Evolutionary conservation across 1,140 invertebrate genomes (phyloP).

Genomic region (Drosophila kurseongensis): DNA sequence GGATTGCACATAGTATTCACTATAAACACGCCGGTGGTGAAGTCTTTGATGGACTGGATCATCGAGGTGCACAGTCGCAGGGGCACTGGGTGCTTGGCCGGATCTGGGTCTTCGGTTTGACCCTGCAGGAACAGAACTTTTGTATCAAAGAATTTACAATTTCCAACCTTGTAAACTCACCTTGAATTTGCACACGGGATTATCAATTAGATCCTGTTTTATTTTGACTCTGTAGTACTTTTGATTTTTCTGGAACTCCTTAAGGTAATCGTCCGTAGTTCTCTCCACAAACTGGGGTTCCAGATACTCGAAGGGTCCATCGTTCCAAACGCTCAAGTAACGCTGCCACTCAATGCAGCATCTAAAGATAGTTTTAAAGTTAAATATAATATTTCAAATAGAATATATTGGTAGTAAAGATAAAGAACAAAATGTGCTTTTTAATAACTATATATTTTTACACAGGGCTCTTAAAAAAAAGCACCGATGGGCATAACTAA

Average conservation of each 20-base stretch:
- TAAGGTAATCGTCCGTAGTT: constrained; percentile 89
- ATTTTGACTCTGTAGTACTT: constrained; percentile 93
- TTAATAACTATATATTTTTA: too few species aligned
- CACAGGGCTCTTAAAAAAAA: too few species aligned
- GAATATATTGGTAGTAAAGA: too few species aligned
- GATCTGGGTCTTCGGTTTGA: constrained; percentile 91
- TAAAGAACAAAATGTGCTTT: too few species aligned
- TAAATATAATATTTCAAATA: neutral
- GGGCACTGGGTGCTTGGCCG: constrained; percentile 90
- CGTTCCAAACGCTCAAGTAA: constrained; percentile 94
- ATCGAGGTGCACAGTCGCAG: constrained; percentile 90
- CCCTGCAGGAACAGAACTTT: constrained; percentile 84
- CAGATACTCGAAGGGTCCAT: constrained; percentile 95
- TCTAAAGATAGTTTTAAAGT: constrained; percentile 51
- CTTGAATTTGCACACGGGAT: constrained; percentile 87
- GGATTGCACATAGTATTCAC: constrained; percentile 95
- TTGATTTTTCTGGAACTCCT: constrained; percentile 91
- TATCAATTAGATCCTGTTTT: constrained; percentile 90
- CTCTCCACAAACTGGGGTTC: constrained; percentile 90
- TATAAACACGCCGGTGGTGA: constrained; percentile 92
- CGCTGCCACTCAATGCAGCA: constrained; percentile 90
- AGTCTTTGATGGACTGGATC: constrained; percentile 91
- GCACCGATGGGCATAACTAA: too few species aligned
- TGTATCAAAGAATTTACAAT: too few species aligned
- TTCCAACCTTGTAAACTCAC: constrained; percentile 41